Evolutionary conservation across 2,113 vertebrate genomes (phyloP).

Genomic region (Periophthalmus modestus): DNA sequence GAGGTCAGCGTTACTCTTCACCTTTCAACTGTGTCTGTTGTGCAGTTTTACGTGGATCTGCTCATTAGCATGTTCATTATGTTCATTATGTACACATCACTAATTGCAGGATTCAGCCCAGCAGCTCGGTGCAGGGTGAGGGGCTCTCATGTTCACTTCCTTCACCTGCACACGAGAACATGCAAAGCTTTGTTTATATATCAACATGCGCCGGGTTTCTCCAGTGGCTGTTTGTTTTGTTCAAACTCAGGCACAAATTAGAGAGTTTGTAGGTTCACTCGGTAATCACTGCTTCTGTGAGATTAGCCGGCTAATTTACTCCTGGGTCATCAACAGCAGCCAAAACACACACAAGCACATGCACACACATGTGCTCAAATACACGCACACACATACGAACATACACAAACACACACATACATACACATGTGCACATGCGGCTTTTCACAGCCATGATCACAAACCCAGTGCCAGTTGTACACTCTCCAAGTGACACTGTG

Average conservation of each 20-base stretch:
- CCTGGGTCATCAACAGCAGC: slow-evolving; percentile 69
- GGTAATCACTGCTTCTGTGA: slow-evolving; percentile 74
- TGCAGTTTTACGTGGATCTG: slow-evolving; percentile 78
- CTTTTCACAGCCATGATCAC: slow-evolving; percentile 38
- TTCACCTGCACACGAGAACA: slow-evolving; percentile 48
- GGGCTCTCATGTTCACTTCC: slow-evolving; percentile 36
- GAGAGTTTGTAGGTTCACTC: slow-evolving; percentile 62
- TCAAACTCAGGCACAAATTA: slow-evolving; percentile 62
- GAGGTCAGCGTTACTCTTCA: slow-evolving; percentile 50
- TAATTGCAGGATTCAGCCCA: slow-evolving; percentile 80
- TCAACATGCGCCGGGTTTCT: slow-evolving; percentile 35
- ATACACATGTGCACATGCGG: slow-evolving; percentile 11
- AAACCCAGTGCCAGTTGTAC: slow-evolving; percentile 58
- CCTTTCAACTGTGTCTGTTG: slow-evolving; percentile 52
- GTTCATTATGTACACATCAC: slow-evolving; percentile 80
- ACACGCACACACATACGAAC: no score
- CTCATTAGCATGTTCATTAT: slow-evolving; percentile 87
- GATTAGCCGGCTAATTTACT: slow-evolving; percentile 78
- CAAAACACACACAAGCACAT: slow-evolving; percentile 53
- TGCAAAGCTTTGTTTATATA: slow-evolving; percentile 45
- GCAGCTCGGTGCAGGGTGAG: slow-evolving; percentile 51
- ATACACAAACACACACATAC: no score
- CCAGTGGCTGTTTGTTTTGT: slow-evolving; percentile 72
- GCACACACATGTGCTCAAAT: no score
- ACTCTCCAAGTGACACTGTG: slow-evolving; percentile 51